Percentiles rank a stretch among this genome's conserved stretches.
Conservation (phyloP, 2,797 vertebrate genomes). For the Bovichtus variegatus region DNA sequence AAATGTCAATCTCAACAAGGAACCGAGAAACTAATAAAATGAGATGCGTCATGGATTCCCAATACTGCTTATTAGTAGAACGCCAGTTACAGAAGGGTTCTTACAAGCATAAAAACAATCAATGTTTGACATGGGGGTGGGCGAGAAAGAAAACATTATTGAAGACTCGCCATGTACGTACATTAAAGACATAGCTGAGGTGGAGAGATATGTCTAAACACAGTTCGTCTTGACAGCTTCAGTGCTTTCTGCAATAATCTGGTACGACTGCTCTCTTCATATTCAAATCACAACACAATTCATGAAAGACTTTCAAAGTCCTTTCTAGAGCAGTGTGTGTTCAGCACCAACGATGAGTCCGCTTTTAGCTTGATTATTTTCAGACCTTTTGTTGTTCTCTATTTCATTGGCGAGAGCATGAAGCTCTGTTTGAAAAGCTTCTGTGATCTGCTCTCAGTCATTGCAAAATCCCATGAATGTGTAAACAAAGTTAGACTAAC, state of each 20-base stretch:
- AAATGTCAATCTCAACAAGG: slow-evolving; percentile 40
- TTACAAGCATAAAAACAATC: slow-evolving; percentile 51
- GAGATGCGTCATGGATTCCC: slow-evolving; percentile 46
- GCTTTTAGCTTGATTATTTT: slow-evolving; percentile 49
- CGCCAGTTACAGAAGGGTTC: slow-evolving; percentile 22
- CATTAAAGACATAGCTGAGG: slow-evolving; percentile 47
- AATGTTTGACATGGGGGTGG: slow-evolving; percentile 13
- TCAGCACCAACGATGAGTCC: slow-evolving; percentile 20
- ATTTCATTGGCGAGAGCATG: slow-evolving; percentile 39
- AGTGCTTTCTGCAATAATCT: slow-evolving; percentile 60
- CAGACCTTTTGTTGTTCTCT: slow-evolving; percentile 44
- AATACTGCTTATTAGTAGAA: slow-evolving; percentile 37
- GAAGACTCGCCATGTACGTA: slow-evolving; percentile 24
- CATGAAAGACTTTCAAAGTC: slow-evolving; percentile 59
- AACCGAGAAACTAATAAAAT: slow-evolving; percentile 39
- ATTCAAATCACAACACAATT: slow-evolving; percentile 53
- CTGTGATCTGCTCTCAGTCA: slow-evolving; percentile 55
- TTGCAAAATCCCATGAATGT: slow-evolving; percentile 42
- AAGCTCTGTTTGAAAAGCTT: slow-evolving; percentile 36
- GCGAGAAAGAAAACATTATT: slow-evolving; percentile 20
- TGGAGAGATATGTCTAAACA: slow-evolving; percentile 61
- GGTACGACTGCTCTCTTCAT: slow-evolving; percentile 39
- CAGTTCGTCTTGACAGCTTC: slow-evolving; percentile 50
- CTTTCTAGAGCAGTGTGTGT: slow-evolving; percentile 13
- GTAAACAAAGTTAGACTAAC: slow-evolving; percentile 38